phyloP scores from a whole-genome alignment of 2,113 vertebrate species.

The Dicaeum eximium region DNA sequence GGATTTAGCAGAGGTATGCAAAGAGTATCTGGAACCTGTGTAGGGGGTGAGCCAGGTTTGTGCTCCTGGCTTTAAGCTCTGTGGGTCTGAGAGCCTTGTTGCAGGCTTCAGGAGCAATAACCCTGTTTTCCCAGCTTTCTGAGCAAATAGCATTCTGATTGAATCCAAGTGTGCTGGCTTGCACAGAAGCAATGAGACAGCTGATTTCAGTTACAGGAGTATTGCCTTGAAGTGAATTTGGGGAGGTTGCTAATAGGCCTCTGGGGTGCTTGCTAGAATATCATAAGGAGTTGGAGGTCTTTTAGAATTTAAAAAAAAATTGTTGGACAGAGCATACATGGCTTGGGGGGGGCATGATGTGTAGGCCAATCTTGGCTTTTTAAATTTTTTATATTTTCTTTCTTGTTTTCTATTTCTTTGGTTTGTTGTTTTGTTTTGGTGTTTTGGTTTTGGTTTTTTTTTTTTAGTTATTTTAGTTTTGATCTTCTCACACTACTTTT shows the following conservation, averaged over 20 bases:
- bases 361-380: background rate
- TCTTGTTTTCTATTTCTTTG: background rate
- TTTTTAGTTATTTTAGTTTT: background rate
- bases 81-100: background rate
- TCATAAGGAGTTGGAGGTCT: background rate
- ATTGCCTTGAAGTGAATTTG: background rate
- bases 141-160: background rate
- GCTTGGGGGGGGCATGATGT: background rate
- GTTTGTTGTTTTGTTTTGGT: background rate
- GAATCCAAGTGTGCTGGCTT: background rate
- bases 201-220: background rate
- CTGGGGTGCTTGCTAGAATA: background rate
- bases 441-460: too few species aligned
- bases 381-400: background rate
- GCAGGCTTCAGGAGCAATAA: background rate
- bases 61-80: background rate
- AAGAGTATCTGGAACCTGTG: background rate
- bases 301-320: background rate
- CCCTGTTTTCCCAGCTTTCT: background rate
- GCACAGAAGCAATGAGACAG: background rate
- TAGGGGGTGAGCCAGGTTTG: background rate
- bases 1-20: background rate
- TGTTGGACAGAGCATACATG: background rate
- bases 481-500: background rate
- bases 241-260: background rate